Conservation (phyloP, 64 coral and sea anemone genomes). For the Stichodactyla mertensii region DNA sequence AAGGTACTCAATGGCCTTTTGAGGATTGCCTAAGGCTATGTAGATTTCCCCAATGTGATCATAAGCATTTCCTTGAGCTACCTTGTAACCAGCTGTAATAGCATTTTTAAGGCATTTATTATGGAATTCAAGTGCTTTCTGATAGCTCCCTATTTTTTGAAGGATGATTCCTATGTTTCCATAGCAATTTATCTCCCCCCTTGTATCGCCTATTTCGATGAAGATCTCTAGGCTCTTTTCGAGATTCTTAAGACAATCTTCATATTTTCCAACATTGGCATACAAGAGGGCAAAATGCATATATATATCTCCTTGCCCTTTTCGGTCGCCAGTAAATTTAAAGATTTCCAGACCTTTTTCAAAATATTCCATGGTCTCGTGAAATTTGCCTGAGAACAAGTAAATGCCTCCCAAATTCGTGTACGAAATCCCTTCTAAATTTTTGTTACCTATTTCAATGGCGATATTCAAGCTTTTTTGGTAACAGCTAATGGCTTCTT, state of each 20-base stretch:
- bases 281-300: not conserved
- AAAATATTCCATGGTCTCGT: slow-evolving; percentile 1
- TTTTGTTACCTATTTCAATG: slow-evolving; percentile 33
- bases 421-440: slow-evolving; percentile 22
- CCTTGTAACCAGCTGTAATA: not conserved
- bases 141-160: not conserved
- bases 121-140: not conserved
- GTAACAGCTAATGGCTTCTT: slow-evolving; percentile 24
- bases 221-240: not conserved
- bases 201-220: slow-evolving; percentile 12
- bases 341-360: not conserved
- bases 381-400: slow-evolving; percentile 5
- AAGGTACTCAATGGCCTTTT: not conserved
- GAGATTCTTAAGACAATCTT: not conserved
- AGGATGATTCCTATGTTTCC: not conserved
- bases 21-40: not conserved
- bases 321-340: slow-evolving; percentile 17
- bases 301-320: not conserved
- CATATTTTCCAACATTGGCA: not conserved
- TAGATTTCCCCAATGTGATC: not conserved
- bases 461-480: slow-evolving; percentile 10
- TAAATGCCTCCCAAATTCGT: slow-evolving; percentile 21
- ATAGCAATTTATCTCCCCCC: not conserved
- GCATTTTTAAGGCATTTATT: not conserved
- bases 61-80: not conserved